Conservation (phyloP, 2,113 vertebrate species). For the Pipra filicauda region DNA sequence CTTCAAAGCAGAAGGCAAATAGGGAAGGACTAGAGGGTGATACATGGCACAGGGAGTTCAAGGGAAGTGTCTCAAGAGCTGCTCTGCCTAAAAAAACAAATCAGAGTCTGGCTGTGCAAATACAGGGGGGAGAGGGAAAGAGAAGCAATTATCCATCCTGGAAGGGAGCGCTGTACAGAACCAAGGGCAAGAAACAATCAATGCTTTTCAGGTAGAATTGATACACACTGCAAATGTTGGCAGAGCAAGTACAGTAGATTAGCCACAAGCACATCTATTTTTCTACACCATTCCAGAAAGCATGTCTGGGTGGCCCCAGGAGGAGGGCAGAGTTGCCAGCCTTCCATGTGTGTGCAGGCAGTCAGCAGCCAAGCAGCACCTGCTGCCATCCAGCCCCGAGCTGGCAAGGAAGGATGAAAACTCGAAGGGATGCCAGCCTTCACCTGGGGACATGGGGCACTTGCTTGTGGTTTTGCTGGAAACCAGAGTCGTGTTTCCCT, state of each 20-base stretch:
- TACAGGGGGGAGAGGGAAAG: neutral
- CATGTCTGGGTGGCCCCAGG: neutral
- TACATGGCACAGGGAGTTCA: rapidly evolving
- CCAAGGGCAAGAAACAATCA: neutral
- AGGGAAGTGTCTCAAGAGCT: neutral
- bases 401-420: neutral
- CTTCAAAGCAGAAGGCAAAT: neutral
- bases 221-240: neutral
- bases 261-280: neutral
- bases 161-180: neutral
- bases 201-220: neutral
- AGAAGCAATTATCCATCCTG: neutral
- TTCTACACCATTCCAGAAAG: neutral
- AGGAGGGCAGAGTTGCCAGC: neutral
- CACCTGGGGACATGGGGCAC: no score
- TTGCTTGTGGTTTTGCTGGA: neutral
- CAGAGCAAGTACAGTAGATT: neutral
- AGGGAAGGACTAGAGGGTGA: neutral
- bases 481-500: rapidly evolving
- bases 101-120: neutral
- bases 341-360: rapidly evolving
- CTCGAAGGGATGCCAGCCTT: neutral
- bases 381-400: neutral
- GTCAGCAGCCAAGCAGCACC: neutral
- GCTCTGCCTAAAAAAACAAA: neutral